These are phyloP conservation scores for Catalaphyllia jardinei DNA, from an alignment of 64 coral and sea anemone genomes.

Conservation along the genomic window DNA sequence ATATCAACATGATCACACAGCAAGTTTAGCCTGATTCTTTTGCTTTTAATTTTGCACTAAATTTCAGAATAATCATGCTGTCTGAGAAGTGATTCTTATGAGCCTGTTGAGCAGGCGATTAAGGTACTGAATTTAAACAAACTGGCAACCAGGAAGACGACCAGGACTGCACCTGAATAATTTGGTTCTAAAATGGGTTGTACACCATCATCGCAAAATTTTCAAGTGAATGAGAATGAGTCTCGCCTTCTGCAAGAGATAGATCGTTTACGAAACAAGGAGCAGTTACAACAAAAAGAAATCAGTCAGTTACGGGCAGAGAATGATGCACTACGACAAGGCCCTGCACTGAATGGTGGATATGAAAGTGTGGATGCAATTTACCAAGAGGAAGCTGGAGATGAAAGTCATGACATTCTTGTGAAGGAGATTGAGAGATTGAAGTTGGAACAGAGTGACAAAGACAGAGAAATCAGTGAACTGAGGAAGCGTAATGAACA, in stretches of 20 bases:
- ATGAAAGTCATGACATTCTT: constrained; percentile 28
- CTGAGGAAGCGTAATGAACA: constrained; percentile 21
- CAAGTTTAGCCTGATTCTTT: too few species aligned
- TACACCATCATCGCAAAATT: constrained; percentile 22
- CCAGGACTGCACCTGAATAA: neutral
- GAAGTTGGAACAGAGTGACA: constrained; percentile 37
- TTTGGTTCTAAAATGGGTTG: constrained; percentile 13
- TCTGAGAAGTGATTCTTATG: too few species aligned
- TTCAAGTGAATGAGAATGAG: constrained; percentile 9
- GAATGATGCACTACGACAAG: constrained; percentile 53
- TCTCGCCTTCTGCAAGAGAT: constrained; percentile 58
- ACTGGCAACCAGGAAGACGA: too few species aligned
- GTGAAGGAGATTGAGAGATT: constrained; percentile 66
- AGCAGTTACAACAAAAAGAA: constrained; percentile 39
- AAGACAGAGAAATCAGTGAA: constrained; percentile 20
- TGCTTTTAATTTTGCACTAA: too few species aligned
- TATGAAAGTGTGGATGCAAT: neutral
- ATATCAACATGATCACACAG: too few species aligned
- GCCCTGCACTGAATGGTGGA: neutral
- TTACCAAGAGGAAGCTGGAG: neutral
- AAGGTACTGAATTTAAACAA: neutral
- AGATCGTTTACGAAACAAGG: constrained; percentile 26
- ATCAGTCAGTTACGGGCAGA: constrained; percentile 52
- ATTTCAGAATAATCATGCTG: too few species aligned
- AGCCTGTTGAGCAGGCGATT: too few species aligned